Evolutionary conservation across 2,113 vertebrate genomes (phyloP).

Genomic region (Podiceps cristatus): DNA sequence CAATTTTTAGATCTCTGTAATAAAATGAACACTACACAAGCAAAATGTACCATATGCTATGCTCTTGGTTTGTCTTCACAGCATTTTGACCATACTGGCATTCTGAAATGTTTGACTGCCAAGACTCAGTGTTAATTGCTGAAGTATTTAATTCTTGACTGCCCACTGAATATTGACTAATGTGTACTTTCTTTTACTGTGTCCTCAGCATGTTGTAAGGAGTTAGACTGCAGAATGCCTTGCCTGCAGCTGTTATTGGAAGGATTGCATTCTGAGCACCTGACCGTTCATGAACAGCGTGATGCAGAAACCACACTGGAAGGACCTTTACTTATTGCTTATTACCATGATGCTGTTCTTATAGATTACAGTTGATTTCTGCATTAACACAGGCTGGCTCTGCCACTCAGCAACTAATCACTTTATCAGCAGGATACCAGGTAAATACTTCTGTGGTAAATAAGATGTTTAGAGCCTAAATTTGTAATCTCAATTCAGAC

Average conservation of each 20-base stretch:
- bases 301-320: not conserved
- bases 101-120: not conserved
- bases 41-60: not conserved
- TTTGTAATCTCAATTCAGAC: not conserved
- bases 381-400: not conserved
- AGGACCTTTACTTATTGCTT: not conserved
- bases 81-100: not conserved
- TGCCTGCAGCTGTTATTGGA: not conserved
- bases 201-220: not conserved
- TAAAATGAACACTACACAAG: not conserved
- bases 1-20: not conserved
- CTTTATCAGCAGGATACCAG: not conserved
- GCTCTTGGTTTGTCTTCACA: not conserved
- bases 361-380: not conserved
- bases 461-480: not conserved
- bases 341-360: not conserved
- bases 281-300: not conserved
- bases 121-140: not conserved
- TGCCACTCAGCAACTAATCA: constrained; percentile 7
- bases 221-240: not conserved
- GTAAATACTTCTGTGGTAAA: constrained; percentile 12
- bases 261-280: not conserved
- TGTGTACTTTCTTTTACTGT: not conserved
- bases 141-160: constrained; percentile 9
- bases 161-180: not conserved